These are phyloP conservation scores for Pterocles gutturalis DNA, from an alignment of 2,113 vertebrate species.

Conservation along the genomic window DNA sequence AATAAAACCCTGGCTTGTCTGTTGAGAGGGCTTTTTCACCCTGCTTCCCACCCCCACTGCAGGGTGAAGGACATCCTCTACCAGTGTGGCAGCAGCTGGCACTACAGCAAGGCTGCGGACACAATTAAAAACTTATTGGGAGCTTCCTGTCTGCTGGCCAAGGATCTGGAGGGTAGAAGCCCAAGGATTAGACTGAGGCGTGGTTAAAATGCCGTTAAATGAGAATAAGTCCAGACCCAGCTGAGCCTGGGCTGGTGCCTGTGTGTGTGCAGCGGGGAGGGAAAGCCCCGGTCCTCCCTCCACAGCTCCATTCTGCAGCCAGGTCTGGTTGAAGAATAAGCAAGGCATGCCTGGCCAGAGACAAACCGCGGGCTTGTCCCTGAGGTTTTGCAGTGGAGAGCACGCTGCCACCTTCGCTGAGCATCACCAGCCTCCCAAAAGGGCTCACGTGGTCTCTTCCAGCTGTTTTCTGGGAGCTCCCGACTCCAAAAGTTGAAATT, in stretches of 20 bases:
- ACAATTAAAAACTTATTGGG: not conserved
- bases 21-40: not conserved
- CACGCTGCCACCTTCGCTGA: not conserved
- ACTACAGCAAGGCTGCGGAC: not conserved
- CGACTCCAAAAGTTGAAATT: not conserved
- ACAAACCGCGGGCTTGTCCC: not conserved
- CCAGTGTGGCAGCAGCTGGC: not conserved
- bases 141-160: not conserved
- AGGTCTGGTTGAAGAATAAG: not conserved
- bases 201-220: not conserved
- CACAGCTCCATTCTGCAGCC: rapidly evolving
- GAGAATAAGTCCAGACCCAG: not conserved
- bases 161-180: not conserved
- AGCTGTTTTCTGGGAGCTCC: not conserved
- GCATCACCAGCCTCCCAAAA: not conserved
- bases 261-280: rapidly evolving
- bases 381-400: not conserved
- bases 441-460: not conserved
- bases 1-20: not conserved
- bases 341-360: rapidly evolving
- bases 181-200: not conserved
- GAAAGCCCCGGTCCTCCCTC: not conserved
- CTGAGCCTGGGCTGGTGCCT: not conserved
- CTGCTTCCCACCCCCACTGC: not conserved
- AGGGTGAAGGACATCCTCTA: not conserved